These are phyloP conservation scores for Sceliomorpha sp. DNA, from an alignment of 2,888 invertebrate species.

Conservation along the genomic window DNA sequence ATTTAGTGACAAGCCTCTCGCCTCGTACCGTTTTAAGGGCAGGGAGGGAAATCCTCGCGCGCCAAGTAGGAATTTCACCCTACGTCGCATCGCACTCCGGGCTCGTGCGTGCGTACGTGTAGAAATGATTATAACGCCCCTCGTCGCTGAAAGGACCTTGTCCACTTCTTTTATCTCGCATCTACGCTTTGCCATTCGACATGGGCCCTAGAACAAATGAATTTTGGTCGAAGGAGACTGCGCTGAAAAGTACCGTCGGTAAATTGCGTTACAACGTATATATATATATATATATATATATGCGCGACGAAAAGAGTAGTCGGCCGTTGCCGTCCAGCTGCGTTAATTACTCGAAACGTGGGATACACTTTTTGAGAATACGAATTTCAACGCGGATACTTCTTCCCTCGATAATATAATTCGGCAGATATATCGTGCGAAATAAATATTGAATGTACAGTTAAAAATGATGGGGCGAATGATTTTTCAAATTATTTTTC, in stretches of 20 bases:
- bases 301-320: too few relatives aligned
- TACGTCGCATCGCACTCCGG: not conserved
- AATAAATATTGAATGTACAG: too few relatives aligned
- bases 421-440: too few relatives aligned
- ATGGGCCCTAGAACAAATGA: slow-evolving; percentile 12
- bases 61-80: slow-evolving; percentile 39
- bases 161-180: slow-evolving; percentile 31
- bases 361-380: too few relatives aligned
- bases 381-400: too few relatives aligned
- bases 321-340: too few relatives aligned
- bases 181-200: slow-evolving; percentile 12
- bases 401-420: too few relatives aligned
- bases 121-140: slow-evolving; percentile 19
- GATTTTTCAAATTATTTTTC: too few relatives aligned
- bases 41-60: slow-evolving; percentile 41
- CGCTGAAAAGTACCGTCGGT: slow-evolving; percentile 4
- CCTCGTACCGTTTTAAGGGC: slow-evolving; percentile 30
- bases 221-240: slow-evolving; percentile 16
- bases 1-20: slow-evolving; percentile 74
- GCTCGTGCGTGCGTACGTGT: slow-evolving; percentile 8
- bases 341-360: too few relatives aligned
- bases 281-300: too few relatives aligned
- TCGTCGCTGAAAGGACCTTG: slow-evolving; percentile 24
- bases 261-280: too few relatives aligned
- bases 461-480: too few relatives aligned